Base-by-base conservation (phyloP, 1,140 invertebrate genomes). In the Drosophila subpulchrella region DNA sequence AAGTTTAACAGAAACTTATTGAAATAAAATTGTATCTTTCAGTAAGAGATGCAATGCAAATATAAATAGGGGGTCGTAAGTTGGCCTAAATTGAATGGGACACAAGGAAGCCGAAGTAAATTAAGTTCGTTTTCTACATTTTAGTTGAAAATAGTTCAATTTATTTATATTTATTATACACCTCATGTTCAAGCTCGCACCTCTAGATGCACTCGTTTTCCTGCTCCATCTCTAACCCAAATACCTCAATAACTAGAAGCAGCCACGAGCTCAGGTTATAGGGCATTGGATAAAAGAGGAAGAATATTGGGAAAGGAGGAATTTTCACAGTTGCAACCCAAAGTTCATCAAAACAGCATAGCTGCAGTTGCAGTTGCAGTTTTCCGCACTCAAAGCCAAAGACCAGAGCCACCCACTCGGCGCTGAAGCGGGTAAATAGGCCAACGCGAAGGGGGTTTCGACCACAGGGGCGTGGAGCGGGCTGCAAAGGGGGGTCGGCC, bases 301-400 rank as follows among this genome's bases (percentile, higher is more conserved):
- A 30, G 15, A 58, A 58, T 34, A 59, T 59, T n/a, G 57, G 17
- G 54, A 54, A 48, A n/a, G 30, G 34, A 13, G 34, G 46, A 41
- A 56, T 81, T 75, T 56, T 62, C 46, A 42, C 39, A 53, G 78
- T 71, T 72, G 66, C 53, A 20, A 12, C 27, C 44, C 60, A 86
- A 79, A 86, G 84, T 86, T 88, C 62, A 86, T 88, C 79, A 86
- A 79, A 78, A 70, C 48, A 62, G 56, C 71, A 71, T 63, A 75
- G 66, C 71, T 65, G 61, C 58, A 62, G 46, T 60, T 53, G 72
- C 56, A 50, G 36, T 53, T 54, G 36, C 36, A 27, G 17, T 20
- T 53, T 34, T 46, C 15, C 50, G 15, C 54, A 39, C 27, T 58
- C 38, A 55, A 36, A 46, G 32, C 50, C 60, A 34, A 74, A 42